Evolutionary conservation across 2,888 invertebrate species (phyloP), one percentile per base, ranked within the genome.

Genomic region (Idaea aversata): DNA sequence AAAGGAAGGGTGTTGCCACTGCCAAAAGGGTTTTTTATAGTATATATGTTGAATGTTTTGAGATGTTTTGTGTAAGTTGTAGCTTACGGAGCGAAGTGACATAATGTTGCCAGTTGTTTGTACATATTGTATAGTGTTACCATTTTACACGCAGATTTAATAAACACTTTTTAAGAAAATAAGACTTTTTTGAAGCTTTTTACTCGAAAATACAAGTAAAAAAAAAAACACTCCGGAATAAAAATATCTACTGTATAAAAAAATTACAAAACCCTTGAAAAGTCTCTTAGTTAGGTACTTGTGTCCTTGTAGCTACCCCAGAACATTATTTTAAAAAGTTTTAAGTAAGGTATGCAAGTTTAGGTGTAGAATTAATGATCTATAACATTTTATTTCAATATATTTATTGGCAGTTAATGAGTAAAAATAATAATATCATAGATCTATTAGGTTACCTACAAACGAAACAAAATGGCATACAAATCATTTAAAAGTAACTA

Each of bases 61-160:
- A 83, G 65, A 72, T 73, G 73, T 81, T 85, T 86, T 82, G 75
- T 79, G 73, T 77, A 77, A 74, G 66, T 75, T 67, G 57, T 63
- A 66, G 59, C 65, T 64, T 66, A 65, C 71, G 68, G 58, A 69
- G 69, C 67, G 58, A 65, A 69, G 66, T 64, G 66, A 66, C 25
- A 3, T 25, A 25, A 25, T 25, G 25, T 25, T 25, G 25, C 65
- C 70, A 67, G 71, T 75, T 75, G 70, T 80, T 80, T 85, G 85
- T 85, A 85, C 79, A 86, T 86, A 88, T 79, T 88, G 86, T 88
- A 88, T 82, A 88, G 84, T 86, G 83, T 85, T 85, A 86, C 25
- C 77, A 79, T 83, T 86, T 85, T 84, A 88, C 85, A 85, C 82
- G 79, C 80, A 71, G 76, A 77, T 81, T 79, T 79, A 82, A 80